Conservation (phyloP, 2,113 vertebrate species). For the Pseudopipra pipra region DNA sequence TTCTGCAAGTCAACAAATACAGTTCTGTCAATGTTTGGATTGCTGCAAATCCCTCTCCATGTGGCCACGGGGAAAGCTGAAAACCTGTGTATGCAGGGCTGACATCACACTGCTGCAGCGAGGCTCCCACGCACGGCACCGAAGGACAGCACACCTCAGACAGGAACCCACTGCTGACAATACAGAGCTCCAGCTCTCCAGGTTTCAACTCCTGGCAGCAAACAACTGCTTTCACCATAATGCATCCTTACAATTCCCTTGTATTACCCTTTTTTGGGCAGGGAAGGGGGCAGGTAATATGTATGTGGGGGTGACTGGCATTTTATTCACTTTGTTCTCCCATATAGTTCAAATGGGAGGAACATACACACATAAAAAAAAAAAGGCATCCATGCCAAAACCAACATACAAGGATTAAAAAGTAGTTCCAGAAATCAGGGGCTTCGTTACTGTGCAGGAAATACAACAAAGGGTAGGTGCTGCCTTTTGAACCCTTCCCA, state of each 20-base stretch:
- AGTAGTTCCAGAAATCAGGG: background rate
- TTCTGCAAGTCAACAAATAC: conserved; percentile 26
- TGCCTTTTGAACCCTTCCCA: conserved; percentile 37
- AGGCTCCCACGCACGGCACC: background rate
- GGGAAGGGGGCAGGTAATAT: too few species aligned
- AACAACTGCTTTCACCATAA: background rate
- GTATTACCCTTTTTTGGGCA: rapidly evolving
- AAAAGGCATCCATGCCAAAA: background rate
- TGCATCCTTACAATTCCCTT: background rate
- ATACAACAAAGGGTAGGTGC: conserved; percentile 31
- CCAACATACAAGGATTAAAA: background rate
- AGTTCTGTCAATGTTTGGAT: background rate
- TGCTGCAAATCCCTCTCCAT: background rate
- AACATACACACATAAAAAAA: background rate
- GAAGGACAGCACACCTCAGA: background rate
- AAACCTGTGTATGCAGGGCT: background rate
- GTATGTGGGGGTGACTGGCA: background rate
- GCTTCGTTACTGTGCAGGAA: background rate
- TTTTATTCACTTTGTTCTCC: conserved; percentile 22
- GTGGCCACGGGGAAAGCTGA: background rate
- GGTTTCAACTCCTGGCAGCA: background rate
- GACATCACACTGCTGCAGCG: background rate
- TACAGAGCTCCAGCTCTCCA: background rate
- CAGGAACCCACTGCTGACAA: background rate
- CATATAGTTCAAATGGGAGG: background rate